A percentile compares a stretch with the other conserved stretches of the same genome.
These are phyloP conservation scores for Orthosia gracilis DNA, from an alignment of 2,888 invertebrate species.

Conservation along the genomic window DNA sequence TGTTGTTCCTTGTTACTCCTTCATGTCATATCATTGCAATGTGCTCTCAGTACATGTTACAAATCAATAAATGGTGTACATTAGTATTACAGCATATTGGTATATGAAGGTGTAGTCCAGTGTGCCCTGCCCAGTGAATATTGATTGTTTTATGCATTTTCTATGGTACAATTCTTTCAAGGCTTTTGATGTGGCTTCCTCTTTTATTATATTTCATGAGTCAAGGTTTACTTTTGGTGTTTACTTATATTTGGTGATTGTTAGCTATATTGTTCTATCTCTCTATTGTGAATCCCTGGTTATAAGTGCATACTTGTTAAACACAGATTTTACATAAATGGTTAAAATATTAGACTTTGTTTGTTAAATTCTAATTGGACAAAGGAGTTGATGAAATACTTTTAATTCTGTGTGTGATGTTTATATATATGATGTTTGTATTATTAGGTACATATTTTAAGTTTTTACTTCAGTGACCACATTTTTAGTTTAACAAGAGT, in stretches of 20 bases:
- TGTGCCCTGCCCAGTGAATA: slow-evolving; percentile 44
- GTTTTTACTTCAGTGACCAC: neutral
- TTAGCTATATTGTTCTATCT: neutral
- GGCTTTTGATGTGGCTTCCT: slow-evolving; percentile 21
- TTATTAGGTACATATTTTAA: too few species aligned
- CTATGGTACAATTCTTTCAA: slow-evolving; percentile 15
- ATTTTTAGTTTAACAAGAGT: neutral
- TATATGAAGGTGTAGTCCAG: slow-evolving; percentile 8
- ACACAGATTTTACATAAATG: neutral
- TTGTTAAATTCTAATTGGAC: neutral
- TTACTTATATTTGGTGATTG: neutral
- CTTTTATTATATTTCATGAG: neutral
- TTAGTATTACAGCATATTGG: slow-evolving; percentile 1
- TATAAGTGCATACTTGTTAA: neutral
- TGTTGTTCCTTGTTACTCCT: slow-evolving; percentile 66
- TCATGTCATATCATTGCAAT: slow-evolving; percentile 56
- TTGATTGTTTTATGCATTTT: slow-evolving; percentile 47
- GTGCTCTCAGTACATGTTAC: slow-evolving; percentile 26
- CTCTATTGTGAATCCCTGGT: neutral
- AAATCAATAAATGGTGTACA: slow-evolving; percentile 45
- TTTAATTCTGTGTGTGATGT: neutral
- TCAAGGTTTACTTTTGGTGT: neutral
- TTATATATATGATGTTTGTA: too few species aligned
- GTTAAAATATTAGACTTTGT: neutral
- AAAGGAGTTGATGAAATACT: neutral